Evolutionary conservation across 2,888 invertebrate species (phyloP).

Genomic region (Agonopterix alstromeriana): DNA sequence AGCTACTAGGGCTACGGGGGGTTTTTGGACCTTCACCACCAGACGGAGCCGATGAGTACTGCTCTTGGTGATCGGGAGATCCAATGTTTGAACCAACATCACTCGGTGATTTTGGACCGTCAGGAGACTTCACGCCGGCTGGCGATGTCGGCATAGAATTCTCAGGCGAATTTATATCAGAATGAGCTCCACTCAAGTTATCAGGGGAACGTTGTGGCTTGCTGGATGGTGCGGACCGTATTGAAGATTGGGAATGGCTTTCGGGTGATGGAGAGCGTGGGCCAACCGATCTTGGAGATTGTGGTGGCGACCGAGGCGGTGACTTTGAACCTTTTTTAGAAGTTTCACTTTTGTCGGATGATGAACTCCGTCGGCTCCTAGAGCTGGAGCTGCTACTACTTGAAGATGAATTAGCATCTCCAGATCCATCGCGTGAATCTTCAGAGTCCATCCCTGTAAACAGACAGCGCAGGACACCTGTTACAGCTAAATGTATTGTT

Average conservation of each 20-base stretch:
- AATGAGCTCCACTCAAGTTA: conserved; percentile 61
- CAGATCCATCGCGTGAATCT: conserved; percentile 74
- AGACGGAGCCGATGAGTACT: conserved; percentile 37
- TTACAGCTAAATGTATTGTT: background rate
- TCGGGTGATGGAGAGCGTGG: conserved; percentile 42
- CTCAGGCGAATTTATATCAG: conserved; percentile 67
- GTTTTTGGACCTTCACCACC: conserved; percentile 56
- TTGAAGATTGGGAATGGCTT: conserved; percentile 22
- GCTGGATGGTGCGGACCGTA: conserved; percentile 24
- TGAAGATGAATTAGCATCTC: conserved; percentile 58
- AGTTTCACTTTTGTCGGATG: conserved; percentile 51
- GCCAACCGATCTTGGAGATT: conserved; percentile 16
- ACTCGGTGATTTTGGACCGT: conserved; percentile 63
- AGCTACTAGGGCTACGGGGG: conserved; percentile 50
- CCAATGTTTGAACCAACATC: conserved; percentile 40
- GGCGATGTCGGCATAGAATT: conserved; percentile 59
- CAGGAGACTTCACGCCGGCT: conserved; percentile 60
- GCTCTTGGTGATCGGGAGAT: conserved; percentile 44
- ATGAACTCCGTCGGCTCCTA: conserved; percentile 60
- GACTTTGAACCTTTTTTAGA: conserved; percentile 58
- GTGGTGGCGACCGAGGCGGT: conserved; percentile 34
- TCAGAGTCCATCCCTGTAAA: conserved; percentile 78
- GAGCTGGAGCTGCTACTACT: conserved; percentile 71
- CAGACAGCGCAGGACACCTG: conserved; percentile 20
- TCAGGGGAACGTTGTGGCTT: conserved; percentile 46